Percentiles rank a stretch among this genome's conserved stretches.
phyloP scores from a whole-genome alignment of 2,888 invertebrate species.

The Thera obeliscata region DNA sequence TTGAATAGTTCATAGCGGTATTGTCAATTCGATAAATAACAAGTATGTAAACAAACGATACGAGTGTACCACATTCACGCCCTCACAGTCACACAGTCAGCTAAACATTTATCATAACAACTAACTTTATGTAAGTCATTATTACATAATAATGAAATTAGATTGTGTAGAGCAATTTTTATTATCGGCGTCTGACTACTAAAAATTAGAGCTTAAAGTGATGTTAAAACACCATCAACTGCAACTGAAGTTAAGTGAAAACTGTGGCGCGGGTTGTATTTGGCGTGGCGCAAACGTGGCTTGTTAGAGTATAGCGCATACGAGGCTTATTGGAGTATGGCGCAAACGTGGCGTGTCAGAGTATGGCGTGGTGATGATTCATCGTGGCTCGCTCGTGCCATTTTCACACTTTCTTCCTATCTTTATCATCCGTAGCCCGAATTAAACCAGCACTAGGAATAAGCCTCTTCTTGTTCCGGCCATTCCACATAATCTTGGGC shows the following conservation, averaged over 20 bases:
- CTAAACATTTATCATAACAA: conserved; percentile 84
- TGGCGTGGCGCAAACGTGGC: not conserved
- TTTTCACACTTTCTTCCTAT: too few relatives aligned
- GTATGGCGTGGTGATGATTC: too few relatives aligned
- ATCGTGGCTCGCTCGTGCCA: too few relatives aligned
- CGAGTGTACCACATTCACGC: conserved; percentile 77
- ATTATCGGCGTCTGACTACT: conserved; percentile 75
- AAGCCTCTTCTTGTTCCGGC: too few relatives aligned
- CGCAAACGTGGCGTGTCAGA: too few relatives aligned
- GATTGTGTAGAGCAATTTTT: conserved; percentile 66
- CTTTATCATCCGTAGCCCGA: too few relatives aligned
- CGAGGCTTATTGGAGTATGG: too few relatives aligned
- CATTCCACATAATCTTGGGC: too few relatives aligned
- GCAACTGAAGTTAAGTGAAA: conserved; percentile 7
- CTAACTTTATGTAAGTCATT: conserved; percentile 73
- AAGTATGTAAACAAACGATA: conserved; percentile 66
- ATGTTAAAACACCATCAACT: conserved; percentile 20
- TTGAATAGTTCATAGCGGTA: conserved; percentile 44
- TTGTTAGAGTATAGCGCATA: too few relatives aligned
- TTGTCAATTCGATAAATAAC: conserved; percentile 56
- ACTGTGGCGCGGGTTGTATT: not conserved
- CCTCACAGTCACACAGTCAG: conserved; percentile 78
- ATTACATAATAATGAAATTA: conserved; percentile 75
- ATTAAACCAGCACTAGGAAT: too few relatives aligned
- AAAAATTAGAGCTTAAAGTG: conserved; percentile 6